Evolutionary conservation across 2,797 vertebrate genomes (phyloP), one percentile per base, ranked within the genome.

Genomic region (Botia kubotai): DNA sequence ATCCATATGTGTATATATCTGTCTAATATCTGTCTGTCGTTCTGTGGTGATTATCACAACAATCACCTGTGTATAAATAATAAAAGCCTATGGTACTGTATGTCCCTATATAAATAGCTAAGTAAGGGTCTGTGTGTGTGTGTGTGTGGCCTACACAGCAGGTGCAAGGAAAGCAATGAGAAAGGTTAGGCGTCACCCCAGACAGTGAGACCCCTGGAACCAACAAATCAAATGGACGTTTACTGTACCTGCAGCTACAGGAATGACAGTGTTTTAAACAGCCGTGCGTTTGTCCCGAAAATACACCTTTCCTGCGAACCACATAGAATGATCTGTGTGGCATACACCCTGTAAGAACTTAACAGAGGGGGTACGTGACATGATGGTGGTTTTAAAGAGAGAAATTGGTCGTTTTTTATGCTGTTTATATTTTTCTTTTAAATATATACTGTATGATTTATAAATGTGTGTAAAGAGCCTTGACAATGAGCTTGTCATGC

Each of bases 151-250:
- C 57, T 33, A n/a, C 66, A 23, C 60, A 79, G 55, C 75, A 46
- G 87, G 82, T 52, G n/a, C 70, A 48, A 86, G 70, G 43, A 87
- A 75, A 75, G 80, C 29, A 77, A 46, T 55, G 33, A 77, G 84
- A 76, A 67, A 72, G 52, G 72, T 77, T 43, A 84, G 86, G 52
- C 86, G 23, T 36, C 79, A 52, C n/a, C 36, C 26, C 21, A 88
- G 77, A 11, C 82, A 87, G 48, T 84, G 82, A 87, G 70, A 57
- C 50, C 6, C 39, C 33, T 33, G 33, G 33, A 33, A 33, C 33
- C 33, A 33, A 5, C 58, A 21, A 19, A 60, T 53, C 43, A 43
- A 65, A 69, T 16, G 39, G 62, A 67, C 12, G 33, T 5, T 33
- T 33, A 33, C 33, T 65, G 50, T 66, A 36, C 48, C 29, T 33